Percentiles rank a stretch among this genome's conserved stretches.
Conservation (phyloP, 2,888 invertebrate species). For the Drosophila algonquin region DNA sequence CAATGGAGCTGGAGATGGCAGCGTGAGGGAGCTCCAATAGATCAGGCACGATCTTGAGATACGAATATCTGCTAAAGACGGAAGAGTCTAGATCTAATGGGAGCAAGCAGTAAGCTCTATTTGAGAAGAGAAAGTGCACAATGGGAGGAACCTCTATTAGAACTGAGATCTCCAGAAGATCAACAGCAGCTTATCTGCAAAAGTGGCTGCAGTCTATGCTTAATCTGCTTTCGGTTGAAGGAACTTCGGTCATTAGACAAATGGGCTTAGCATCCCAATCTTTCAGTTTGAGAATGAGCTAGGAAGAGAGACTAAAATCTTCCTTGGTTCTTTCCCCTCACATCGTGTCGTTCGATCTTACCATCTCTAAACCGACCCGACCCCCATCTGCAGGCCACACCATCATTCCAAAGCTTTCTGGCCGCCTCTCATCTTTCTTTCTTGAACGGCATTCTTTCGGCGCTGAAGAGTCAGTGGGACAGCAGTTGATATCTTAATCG, state of each 20-base stretch:
- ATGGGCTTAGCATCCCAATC: too few species aligned
- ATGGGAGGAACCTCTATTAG: too few species aligned
- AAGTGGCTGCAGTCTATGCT: too few species aligned
- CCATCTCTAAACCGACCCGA: background rate
- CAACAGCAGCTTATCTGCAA: too few species aligned
- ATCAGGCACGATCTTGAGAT: background rate
- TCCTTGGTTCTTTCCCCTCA: background rate
- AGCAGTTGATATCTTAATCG: slow-evolving; percentile 74
- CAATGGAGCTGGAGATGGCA: slow-evolving; percentile 47
- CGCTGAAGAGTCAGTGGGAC: slow-evolving; percentile 43
- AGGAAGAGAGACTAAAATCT: too few species aligned
- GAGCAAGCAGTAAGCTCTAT: too few species aligned
- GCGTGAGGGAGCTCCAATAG: background rate
- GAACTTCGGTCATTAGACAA: too few species aligned
- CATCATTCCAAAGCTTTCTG: slow-evolving; percentile 19
- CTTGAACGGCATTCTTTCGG: slow-evolving; percentile 68
- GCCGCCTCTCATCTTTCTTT: slow-evolving; percentile 69
- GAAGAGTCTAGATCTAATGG: too few species aligned
- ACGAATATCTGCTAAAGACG: background rate
- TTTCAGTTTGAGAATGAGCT: too few species aligned
- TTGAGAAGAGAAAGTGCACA: too few species aligned
- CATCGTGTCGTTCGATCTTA: background rate
- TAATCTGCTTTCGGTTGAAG: too few species aligned
- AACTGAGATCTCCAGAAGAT: too few species aligned
- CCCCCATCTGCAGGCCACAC: slow-evolving; percentile 1